Conservation (phyloP, 1,140 invertebrate species). For the Tenebrio molitor region DNA sequence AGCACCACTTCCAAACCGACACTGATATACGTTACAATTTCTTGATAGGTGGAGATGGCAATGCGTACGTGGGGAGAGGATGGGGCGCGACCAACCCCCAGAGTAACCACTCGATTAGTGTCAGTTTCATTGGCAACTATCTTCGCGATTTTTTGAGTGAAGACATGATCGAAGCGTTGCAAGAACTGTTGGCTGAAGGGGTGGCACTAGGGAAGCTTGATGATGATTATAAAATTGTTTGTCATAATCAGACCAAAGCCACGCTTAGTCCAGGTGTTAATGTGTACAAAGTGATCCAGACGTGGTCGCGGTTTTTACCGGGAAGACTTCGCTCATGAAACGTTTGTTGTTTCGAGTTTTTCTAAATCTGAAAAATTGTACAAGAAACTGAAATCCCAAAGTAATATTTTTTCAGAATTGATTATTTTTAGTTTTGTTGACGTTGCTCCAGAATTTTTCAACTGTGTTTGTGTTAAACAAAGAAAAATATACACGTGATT, state of each 20-base stretch:
- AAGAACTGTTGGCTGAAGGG: slow-evolving; percentile 63
- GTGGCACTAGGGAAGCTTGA: slow-evolving; percentile 61
- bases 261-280: slow-evolving; percentile 61
- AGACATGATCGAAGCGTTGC: slow-evolving; percentile 64
- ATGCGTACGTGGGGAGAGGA: slow-evolving; percentile 75
- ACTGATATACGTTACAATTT: slow-evolving; percentile 77
- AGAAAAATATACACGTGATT: too few species aligned
- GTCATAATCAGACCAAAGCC: slow-evolving; percentile 66
- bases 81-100: slow-evolving; percentile 66
- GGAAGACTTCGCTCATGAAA: slow-evolving; percentile 26
- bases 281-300: slow-evolving; percentile 57
- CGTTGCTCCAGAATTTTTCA: too few species aligned
- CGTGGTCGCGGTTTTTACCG: slow-evolving; percentile 57
- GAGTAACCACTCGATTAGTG: slow-evolving; percentile 66
- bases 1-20: slow-evolving; percentile 62
- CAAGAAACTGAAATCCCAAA: too few species aligned
- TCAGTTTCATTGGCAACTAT: slow-evolving; percentile 69
- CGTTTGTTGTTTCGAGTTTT: too few species aligned
- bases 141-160: slow-evolving; percentile 60
- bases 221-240: slow-evolving; percentile 64
- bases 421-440: too few species aligned
- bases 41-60: slow-evolving; percentile 76
- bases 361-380: too few species aligned
- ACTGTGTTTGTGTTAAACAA: too few species aligned
- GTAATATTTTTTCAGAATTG: too few species aligned